Percentiles rank a stretch among this genome's conserved stretches.
These are phyloP conservation scores for Brachionus calyciflorus DNA, from an alignment of 1,140 invertebrate genomes.

Conservation along the genomic window DNA sequence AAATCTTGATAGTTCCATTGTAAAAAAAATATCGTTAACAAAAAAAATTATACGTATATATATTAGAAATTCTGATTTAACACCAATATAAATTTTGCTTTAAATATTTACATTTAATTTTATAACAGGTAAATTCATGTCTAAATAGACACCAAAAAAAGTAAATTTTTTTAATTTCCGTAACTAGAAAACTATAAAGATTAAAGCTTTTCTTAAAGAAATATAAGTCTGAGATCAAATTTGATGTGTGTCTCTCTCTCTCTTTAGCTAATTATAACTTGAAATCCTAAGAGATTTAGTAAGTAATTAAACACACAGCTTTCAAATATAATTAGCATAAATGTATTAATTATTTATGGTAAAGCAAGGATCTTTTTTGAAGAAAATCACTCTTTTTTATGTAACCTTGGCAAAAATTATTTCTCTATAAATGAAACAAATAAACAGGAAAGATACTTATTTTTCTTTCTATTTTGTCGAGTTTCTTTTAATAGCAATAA, in stretches of 20 bases:
- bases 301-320: neutral
- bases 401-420: conserved; percentile 35
- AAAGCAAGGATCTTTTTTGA: too few relatives aligned
- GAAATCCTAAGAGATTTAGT: neutral
- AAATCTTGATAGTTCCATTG: neutral
- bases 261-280: too few relatives aligned
- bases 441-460: conserved; percentile 36
- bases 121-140: neutral
- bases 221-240: too few relatives aligned
- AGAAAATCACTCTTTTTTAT: neutral
- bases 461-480: neutral
- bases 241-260: too few relatives aligned
- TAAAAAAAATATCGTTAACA: neutral
- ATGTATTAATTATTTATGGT: conserved; percentile 3
- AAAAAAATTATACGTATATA: neutral
- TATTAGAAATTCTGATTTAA: too few relatives aligned
- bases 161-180: too few relatives aligned
- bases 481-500: too few relatives aligned
- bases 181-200: neutral
- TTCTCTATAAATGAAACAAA: conserved; percentile 6
- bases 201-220: too few relatives aligned
- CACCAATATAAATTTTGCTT: neutral
- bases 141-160: too few relatives aligned
- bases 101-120: conserved; percentile 8
- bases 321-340: conserved; percentile 15